These are phyloP conservation scores for Brachionus plicatilis DNA, from an alignment of 1,140 invertebrate genomes.

Conservation along the genomic window DNA sequence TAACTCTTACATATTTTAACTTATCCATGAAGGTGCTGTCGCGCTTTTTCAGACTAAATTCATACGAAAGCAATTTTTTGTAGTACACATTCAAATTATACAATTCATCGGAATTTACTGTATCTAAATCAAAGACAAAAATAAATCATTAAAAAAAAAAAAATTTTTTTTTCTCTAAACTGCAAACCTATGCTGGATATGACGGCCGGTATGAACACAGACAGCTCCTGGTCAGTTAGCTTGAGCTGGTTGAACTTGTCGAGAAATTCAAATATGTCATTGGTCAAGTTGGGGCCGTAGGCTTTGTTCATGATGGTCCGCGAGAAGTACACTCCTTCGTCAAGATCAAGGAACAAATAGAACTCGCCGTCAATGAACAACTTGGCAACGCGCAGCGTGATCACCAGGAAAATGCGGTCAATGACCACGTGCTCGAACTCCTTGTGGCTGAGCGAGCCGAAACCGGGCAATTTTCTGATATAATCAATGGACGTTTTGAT, in stretches of 20 bases:
- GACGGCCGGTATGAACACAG: constrained; percentile 9
- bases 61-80: constrained; percentile 11
- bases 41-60: constrained; percentile 16
- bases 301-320: background rate
- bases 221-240: constrained; percentile 3
- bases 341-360: background rate
- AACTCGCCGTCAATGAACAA: background rate
- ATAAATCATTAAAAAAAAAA: background rate
- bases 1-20: background rate
- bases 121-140: background rate
- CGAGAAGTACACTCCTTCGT: background rate
- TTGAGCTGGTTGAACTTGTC: background rate
- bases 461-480: background rate
- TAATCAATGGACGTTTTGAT: background rate
- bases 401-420: background rate
- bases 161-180: background rate
- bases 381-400: background rate
- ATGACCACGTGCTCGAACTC: background rate
- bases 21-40: background rate
- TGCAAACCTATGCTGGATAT: background rate
- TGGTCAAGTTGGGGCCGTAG: background rate
- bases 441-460: background rate
- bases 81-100: constrained; percentile 6
- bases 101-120: background rate
- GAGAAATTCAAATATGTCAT: background rate